A percentile compares a stretch with the other conserved stretches of the same genome.
These are phyloP conservation scores for Bolinopsis microptera DNA, from an alignment of 37 sponge, comb jelly and placozoan genomes.

Conservation along the genomic window DNA sequence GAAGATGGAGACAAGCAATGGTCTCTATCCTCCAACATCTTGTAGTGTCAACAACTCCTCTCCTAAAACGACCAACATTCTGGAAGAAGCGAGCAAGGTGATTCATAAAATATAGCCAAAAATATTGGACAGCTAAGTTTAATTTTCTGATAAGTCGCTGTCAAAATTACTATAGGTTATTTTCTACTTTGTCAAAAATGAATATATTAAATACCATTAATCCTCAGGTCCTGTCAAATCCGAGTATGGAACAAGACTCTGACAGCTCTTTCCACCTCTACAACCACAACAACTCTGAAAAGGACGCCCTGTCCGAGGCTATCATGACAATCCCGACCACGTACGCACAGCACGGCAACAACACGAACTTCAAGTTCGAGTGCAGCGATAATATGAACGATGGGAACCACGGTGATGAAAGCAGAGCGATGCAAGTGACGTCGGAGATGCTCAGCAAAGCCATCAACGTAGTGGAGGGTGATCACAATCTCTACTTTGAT, in stretches of 20 bases:
- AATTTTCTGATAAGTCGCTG: too few species aligned
- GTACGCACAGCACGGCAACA: slow-evolving; percentile 32
- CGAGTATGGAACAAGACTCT: not conserved
- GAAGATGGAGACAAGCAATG: not conserved
- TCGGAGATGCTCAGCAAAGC: slow-evolving; percentile 54
- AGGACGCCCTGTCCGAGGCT: slow-evolving; percentile 47
- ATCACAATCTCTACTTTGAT: slow-evolving; percentile 57
- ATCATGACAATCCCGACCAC: slow-evolving; percentile 59
- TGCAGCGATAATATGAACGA: not conserved
- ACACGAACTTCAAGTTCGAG: not conserved
- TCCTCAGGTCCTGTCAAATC: slow-evolving; percentile 42
- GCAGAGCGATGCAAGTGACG: slow-evolving; percentile 23
- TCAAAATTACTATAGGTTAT: too few species aligned
- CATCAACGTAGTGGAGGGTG: slow-evolving; percentile 63
- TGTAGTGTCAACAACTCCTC: slow-evolving; percentile 17
- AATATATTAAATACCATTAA: too few species aligned
- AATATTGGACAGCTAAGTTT: too few species aligned
- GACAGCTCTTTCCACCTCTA: slow-evolving; percentile 7
- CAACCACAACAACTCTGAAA: not conserved
- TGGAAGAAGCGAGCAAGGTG: slow-evolving; percentile 64
- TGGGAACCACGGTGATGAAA: not conserved
- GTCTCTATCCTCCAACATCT: not conserved
- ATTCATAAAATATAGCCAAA: not conserved
- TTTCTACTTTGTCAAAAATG: too few species aligned
- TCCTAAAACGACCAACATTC: slow-evolving; percentile 53